Evolutionary conservation across 2,888 invertebrate genomes (phyloP), one percentile per base, ranked within the genome.

Genomic region (Eueremaeus valkanovi): DNA sequence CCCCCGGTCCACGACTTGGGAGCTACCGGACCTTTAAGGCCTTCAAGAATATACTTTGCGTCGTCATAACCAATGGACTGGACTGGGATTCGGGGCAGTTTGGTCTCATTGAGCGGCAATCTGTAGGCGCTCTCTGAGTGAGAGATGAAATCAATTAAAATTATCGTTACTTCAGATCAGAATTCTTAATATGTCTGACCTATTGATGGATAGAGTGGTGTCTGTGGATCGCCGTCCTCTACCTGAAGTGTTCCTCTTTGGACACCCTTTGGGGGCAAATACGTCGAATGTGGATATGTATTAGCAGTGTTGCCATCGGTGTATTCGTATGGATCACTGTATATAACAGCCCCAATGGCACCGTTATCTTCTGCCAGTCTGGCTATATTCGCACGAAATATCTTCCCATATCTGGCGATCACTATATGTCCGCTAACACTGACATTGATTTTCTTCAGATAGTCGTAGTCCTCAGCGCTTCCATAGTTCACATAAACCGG

Each of bases 351-450:
- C 5, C 63, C 63, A 13, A 63, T 27, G 8, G 63, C 63, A n/a
- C 84, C 84, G 33, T 80, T 79, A 5, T 75, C 16, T 73, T 81
- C 79, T 0, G 83, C 84, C 29, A 81, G 75, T 24, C 78, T 76
- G 16, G 75, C 74, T 18, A 74, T 75, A 36, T 76, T 75, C 8
- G 72, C 76, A 8, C 76, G 70, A 49, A 63, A 76, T 29, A 72
- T 72, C 36, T 83, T 82, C 29, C 86, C 86, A 78, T 86, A 86
- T 76, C 86, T 81, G 36, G 85, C 84, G 49, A 86, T 81, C 18
- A 84, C 85, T 40, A 86, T 85, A 61, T 82, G 83, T 0, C 84
- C 85, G 11, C 80, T 80, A 24, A 85, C 80, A 72, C 81, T 79
- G 11, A 85, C 79, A 33, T 33, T 31, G 3, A 79, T 80, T 6